Base-by-base conservation (phyloP, 2,888 invertebrate genomes). In the Leuctra nigra region DNA sequence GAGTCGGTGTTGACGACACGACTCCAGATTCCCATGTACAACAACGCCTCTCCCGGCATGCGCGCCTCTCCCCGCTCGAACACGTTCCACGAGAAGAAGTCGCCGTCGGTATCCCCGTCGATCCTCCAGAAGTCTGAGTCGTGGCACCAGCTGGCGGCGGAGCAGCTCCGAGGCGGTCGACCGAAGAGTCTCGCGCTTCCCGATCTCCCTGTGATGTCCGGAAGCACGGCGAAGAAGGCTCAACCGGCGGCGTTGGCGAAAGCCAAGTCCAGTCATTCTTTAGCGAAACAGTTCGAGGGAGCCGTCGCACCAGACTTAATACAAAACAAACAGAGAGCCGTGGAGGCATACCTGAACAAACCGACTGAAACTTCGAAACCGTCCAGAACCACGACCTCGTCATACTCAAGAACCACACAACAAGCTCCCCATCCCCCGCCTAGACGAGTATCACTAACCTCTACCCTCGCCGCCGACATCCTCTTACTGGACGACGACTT, bases 281-380 rank as follows among this genome's bases (percentile, higher is more conserved):
- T 89, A 63, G 87, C 89, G 0, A 90, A 89, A 68, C 82, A 90
- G 66, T 91, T 79, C 70, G 91, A 91, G 71, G 90, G 90, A 11
- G 83, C 85, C 56, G 82, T 88, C 66, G 75, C 79, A 7, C 82
- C 80, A 63, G 82, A 84, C 36, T 80, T 83, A 64, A 74, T 86
- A 44, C 71, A 75, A n/a, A 79, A 81, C 61, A 89, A 89, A 72
- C 81, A 81, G 68, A 78, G 78, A 62, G 83, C 86, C 1, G 83
- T 89, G 56, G 86, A 86, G 63, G 85, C 87, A 14, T 89, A 85
- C 69, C 84, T 89, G 60, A 61, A 62, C 39, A 53, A 36, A 23
- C 35, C 47, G 16, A 22, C 41, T 11, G 60, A 56, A 46, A 58
- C 59, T 18, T 16, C 60, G 14, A 48, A 25, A 20, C 47, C 57